Percentiles rank a stretch among this genome's conserved stretches.
These are phyloP conservation scores for Loriculus beryllinus DNA, from an alignment of 2,797 vertebrate genomes.

Conservation along the genomic window DNA sequence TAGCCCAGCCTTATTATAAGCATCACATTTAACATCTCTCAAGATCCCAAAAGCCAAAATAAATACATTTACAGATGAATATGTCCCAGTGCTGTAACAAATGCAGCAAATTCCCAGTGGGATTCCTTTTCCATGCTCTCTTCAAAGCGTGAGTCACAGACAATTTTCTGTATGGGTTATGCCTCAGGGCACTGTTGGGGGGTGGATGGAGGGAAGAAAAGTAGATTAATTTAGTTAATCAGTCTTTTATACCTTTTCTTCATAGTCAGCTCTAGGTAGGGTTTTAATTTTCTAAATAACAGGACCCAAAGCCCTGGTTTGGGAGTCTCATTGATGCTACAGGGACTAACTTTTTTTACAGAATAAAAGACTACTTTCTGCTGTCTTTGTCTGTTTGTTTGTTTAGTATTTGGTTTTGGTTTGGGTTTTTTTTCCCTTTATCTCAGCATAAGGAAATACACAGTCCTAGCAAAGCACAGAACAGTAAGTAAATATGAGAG, in stretches of 20 bases:
- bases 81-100: background rate
- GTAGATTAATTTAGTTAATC: background rate
- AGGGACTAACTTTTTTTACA: background rate
- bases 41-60: background rate
- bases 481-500: fast-evolving
- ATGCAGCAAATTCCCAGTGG: background rate
- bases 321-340: background rate
- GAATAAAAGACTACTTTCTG: background rate
- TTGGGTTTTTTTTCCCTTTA: fast-evolving
- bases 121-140: background rate
- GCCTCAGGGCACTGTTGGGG: slow-evolving; percentile 35
- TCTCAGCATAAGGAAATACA: background rate
- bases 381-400: fast-evolving
- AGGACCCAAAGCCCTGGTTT: background rate
- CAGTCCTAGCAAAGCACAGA: background rate
- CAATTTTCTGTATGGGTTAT: background rate
- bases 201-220: background rate
- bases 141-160: background rate
- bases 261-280: background rate
- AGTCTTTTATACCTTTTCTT: background rate
- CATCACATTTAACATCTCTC: background rate
- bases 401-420: background rate
- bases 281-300: slow-evolving; percentile 22
- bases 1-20: background rate
- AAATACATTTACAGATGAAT: background rate